phyloP scores from a whole-genome alignment of 2,113 vertebrate species.

The Bothrops jararaca region DNA sequence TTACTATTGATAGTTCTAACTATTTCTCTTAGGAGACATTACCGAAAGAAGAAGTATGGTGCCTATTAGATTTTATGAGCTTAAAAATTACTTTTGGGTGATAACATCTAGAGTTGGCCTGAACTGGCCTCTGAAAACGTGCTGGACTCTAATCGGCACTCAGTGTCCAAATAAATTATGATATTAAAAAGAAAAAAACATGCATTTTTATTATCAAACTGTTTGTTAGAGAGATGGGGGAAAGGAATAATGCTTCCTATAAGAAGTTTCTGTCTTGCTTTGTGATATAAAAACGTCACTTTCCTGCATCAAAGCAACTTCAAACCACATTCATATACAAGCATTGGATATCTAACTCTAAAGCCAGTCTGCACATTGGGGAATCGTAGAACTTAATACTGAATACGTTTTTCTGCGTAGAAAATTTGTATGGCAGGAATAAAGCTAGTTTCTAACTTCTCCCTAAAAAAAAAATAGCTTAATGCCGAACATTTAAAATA shows the following conservation, averaged over 20 bases:
- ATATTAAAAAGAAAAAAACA: conserved; percentile 39
- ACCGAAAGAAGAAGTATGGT: neutral
- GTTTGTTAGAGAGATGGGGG: conserved; percentile 7
- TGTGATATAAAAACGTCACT: neutral
- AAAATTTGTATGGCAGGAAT: neutral
- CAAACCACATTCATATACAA: neutral
- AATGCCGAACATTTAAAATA: too few species aligned
- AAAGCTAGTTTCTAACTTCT: neutral
- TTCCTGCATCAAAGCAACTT: neutral
- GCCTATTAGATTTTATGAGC: conserved; percentile 6
- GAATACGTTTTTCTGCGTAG: neutral
- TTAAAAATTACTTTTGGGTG: conserved; percentile 25
- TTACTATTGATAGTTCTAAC: neutral
- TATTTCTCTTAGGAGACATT: conserved; percentile 15
- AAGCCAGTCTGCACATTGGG: neutral
- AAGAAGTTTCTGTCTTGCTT: conserved; percentile 25
- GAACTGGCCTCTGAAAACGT: neutral
- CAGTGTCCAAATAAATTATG: conserved; percentile 39
- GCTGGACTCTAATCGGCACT: neutral
- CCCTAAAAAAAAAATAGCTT: neutral
- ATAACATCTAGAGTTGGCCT: neutral
- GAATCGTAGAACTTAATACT: neutral
- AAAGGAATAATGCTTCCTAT: neutral
- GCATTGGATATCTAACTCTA: neutral
- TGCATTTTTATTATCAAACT: conserved; percentile 48